phyloP scores from a whole-genome alignment of 1,140 invertebrate species.

The Temnothorax nylanderi region DNA sequence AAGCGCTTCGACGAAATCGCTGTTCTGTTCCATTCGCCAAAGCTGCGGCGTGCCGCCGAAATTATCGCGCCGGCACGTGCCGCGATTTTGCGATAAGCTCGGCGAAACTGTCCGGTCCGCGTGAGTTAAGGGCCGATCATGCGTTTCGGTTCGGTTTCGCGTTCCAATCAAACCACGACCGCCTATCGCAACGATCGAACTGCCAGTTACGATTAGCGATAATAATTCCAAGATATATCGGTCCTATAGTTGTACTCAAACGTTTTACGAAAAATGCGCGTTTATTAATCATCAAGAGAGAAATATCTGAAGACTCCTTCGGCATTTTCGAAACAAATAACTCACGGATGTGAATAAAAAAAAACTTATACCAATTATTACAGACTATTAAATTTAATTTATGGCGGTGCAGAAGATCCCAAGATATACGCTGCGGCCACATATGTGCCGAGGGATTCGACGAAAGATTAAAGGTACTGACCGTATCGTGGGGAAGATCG shows the following conservation, averaged over 20 bases:
- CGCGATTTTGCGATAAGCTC: constrained; percentile 52
- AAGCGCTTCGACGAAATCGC: constrained; percentile 49
- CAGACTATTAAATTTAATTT: constrained; percentile 39
- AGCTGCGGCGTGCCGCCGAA: constrained; percentile 55
- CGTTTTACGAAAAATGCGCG: not conserved
- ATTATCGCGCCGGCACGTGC: constrained; percentile 57
- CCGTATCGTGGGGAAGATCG: constrained; percentile 54
- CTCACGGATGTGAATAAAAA: not conserved
- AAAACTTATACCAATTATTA: not conserved
- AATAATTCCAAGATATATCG: not conserved
- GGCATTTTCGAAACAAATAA: not conserved
- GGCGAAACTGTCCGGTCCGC: constrained; percentile 14
- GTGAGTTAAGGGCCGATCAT: constrained; percentile 58
- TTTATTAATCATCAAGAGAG: not conserved
- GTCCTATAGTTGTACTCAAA: not conserved
- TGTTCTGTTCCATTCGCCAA: constrained; percentile 40
- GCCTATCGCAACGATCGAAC: not conserved
- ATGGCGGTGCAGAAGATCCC: not conserved
- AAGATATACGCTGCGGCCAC: constrained; percentile 12
- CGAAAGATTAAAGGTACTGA: constrained; percentile 58
- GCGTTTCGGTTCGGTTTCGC: constrained; percentile 52
- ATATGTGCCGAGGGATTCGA: constrained; percentile 34
- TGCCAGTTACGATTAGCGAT: not conserved
- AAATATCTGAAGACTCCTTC: not conserved
- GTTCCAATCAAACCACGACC: not conserved